Evolutionary conservation across 2,888 invertebrate genomes (phyloP).

Genomic region (Cephalotes varians): DNA sequence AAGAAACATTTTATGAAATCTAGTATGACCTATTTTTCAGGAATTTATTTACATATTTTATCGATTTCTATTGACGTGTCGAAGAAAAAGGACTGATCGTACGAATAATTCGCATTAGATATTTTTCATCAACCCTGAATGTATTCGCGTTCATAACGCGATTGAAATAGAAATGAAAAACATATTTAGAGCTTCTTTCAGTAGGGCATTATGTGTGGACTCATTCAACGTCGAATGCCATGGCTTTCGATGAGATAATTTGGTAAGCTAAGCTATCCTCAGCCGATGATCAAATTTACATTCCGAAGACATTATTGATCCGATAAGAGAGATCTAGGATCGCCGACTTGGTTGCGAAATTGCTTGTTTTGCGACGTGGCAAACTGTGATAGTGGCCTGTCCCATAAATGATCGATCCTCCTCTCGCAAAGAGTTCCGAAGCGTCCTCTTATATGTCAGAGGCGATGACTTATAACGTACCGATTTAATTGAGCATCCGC

Average conservation of each 20-base stretch:
- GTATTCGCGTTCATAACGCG: not conserved
- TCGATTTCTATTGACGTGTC: not conserved
- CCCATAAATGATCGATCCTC: constrained; percentile 63
- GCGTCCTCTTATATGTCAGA: constrained; percentile 65
- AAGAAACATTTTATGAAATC: constrained; percentile 5
- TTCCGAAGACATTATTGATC: not conserved
- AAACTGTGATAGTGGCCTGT: constrained; percentile 57
- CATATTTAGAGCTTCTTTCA: constrained; percentile 14
- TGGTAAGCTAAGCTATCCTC: not conserved
- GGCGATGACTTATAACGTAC: constrained; percentile 51
- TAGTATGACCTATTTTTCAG: not conserved
- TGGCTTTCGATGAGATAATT: not conserved
- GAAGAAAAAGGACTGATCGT: not conserved
- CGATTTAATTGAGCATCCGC: not conserved
- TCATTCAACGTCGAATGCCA: not conserved
- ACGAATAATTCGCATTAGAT: constrained; percentile 19
- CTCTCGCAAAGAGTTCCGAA: constrained; percentile 29
- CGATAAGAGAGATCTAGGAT: constrained; percentile 64
- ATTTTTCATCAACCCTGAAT: not conserved
- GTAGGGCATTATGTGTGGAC: not conserved
- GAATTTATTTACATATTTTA: constrained; percentile 31
- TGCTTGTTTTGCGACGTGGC: constrained; percentile 53
- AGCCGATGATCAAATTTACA: not conserved
- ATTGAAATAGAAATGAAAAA: constrained; percentile 13
- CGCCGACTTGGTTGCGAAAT: constrained; percentile 62